A percentile compares a stretch with the other conserved stretches of the same genome.
Conservation (phyloP, 53 echinoderm and acorn worm species). For the Pentamera pediparva region DNA sequence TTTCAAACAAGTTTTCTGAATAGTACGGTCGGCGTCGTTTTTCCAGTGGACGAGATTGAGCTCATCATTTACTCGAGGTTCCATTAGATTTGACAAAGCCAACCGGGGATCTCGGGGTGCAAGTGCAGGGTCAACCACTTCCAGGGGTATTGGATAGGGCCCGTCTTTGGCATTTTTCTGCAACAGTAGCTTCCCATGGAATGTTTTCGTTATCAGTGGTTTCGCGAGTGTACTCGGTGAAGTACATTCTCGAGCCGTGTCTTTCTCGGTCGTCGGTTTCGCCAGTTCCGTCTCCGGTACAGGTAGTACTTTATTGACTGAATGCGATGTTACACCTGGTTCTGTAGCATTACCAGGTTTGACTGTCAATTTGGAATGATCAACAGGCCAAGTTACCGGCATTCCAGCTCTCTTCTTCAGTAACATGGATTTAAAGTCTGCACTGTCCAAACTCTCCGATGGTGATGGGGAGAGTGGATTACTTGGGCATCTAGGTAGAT, state of each 20-base stretch:
- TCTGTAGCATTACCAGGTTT: not conserved
- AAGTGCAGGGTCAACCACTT: not conserved
- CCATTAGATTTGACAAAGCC: conserved; percentile 9
- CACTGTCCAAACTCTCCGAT: not conserved
- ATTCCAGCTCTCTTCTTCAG: not conserved
- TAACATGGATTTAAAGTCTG: not conserved
- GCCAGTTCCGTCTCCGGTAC: too few relatives aligned
- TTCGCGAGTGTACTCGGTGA: not conserved
- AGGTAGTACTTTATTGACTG: too few relatives aligned
- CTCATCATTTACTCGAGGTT: not conserved
- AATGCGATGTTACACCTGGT: too few relatives aligned
- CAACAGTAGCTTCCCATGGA: conserved; percentile 8
- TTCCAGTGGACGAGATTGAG: not conserved
- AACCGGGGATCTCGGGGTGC: not conserved
- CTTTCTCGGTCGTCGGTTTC: too few relatives aligned
- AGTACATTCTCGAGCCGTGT: too few relatives aligned
- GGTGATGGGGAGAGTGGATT: conserved; percentile 13
- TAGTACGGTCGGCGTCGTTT: not conserved
- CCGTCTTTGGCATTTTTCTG: not conserved
- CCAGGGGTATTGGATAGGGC: conserved; percentile 12
- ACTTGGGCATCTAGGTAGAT: conserved; percentile 1
- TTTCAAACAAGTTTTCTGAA: not conserved
- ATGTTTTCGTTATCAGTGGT: conserved; percentile 5
- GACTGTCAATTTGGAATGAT: not conserved
- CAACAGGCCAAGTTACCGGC: not conserved